Conservation (phyloP, 2,113 vertebrate genomes). For the Petrocephalus zakoni region DNA sequence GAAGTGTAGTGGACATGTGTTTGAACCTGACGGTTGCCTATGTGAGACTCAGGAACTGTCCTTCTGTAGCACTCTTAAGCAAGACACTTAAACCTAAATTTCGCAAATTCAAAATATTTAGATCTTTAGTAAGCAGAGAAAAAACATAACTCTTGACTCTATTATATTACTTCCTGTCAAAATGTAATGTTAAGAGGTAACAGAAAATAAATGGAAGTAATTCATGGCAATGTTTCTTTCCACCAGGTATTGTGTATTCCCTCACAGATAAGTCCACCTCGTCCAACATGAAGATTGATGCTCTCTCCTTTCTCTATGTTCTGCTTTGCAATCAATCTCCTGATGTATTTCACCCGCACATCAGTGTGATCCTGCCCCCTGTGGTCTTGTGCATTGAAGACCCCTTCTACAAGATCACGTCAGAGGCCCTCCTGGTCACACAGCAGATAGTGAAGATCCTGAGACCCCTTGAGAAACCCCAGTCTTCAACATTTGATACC, state of each 20-base stretch:
- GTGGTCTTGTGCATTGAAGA: constrained; percentile 76
- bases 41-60: background rate
- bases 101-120: background rate
- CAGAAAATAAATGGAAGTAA: background rate
- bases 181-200: background rate
- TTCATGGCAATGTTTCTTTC: background rate
- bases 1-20: background rate
- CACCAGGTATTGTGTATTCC: constrained; percentile 77
- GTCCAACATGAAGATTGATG: constrained; percentile 87
- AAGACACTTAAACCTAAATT: background rate
- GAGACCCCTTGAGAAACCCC: constrained; percentile 63
- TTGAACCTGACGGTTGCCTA: background rate
- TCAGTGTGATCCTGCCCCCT: constrained; percentile 70
- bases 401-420: constrained; percentile 84
- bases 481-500: constrained; percentile 55
- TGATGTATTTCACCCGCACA: constrained; percentile 76
- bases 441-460: constrained; percentile 78
- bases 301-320: constrained; percentile 75
- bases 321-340: constrained; percentile 77
- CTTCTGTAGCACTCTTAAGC: background rate
- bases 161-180: background rate
- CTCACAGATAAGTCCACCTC: constrained; percentile 78
- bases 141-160: background rate
- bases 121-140: too few species aligned
- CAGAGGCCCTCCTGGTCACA: constrained; percentile 78